Evolutionary conservation across 2,888 invertebrate genomes (phyloP).

Genomic region (Polydrusus cervinus): DNA sequence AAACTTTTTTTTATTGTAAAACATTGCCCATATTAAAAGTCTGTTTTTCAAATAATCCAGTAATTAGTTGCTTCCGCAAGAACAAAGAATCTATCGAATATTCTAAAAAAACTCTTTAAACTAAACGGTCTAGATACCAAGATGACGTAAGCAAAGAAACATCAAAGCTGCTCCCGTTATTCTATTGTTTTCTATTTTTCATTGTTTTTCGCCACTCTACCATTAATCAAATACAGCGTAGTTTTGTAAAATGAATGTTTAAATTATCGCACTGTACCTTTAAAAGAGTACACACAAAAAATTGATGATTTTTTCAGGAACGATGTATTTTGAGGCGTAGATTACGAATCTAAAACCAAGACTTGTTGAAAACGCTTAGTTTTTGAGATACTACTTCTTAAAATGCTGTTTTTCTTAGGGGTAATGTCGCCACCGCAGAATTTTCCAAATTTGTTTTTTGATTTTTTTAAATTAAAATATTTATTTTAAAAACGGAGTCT

Average conservation of each 20-base stretch:
- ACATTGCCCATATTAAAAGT: not conserved
- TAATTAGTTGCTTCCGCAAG: slow-evolving; percentile 48
- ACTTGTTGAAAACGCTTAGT: too few relatives aligned
- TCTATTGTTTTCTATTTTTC: slow-evolving; percentile 55
- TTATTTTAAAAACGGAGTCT: too few relatives aligned
- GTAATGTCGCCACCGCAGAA: too few relatives aligned
- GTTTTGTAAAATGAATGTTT: slow-evolving; percentile 39
- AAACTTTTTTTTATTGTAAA: too few relatives aligned
- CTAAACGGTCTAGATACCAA: slow-evolving; percentile 54
- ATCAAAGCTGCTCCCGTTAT: slow-evolving; percentile 53
- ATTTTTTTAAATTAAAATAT: too few relatives aligned
- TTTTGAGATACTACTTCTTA: too few relatives aligned
- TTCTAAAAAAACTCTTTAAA: slow-evolving; percentile 32
- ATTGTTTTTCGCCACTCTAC: slow-evolving; percentile 56
- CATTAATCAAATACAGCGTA: slow-evolving; percentile 51
- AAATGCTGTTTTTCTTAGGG: too few relatives aligned
- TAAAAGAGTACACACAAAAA: too few relatives aligned
- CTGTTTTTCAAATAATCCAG: not conserved
- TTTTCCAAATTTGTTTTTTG: too few relatives aligned
- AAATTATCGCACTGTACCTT: slow-evolving; percentile 34
- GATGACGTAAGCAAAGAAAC: slow-evolving; percentile 53
- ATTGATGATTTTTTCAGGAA: too few relatives aligned
- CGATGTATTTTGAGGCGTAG: too few relatives aligned
- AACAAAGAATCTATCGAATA: slow-evolving; percentile 31
- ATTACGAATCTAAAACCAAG: too few relatives aligned